A percentile compares a stretch with the other conserved stretches of the same genome.
These are phyloP conservation scores for Paradisaea rubra DNA, from an alignment of 2,113 vertebrate genomes.

Conservation along the genomic window DNA sequence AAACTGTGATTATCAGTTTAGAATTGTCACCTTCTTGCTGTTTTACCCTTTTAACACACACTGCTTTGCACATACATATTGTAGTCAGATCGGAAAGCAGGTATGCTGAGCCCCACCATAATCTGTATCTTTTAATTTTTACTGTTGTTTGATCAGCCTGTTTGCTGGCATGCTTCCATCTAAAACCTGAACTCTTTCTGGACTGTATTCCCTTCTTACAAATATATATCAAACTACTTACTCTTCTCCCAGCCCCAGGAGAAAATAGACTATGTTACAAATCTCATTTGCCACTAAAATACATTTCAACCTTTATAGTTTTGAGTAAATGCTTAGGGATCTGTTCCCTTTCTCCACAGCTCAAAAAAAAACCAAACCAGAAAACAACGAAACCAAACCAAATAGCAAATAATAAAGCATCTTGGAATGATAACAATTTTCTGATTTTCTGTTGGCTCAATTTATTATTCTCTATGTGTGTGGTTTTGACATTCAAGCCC, in stretches of 20 bases:
- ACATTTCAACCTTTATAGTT: not conserved
- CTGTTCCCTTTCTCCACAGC: not conserved
- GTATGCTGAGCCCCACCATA: not conserved
- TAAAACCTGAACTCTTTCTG: not conserved
- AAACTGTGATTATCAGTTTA: not conserved
- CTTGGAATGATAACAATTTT: not conserved
- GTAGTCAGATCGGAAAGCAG: not conserved
- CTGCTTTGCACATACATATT: rapidly evolving
- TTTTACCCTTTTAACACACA: not conserved
- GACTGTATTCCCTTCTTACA: not conserved
- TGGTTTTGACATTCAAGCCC: not conserved
- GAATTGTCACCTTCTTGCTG: not conserved
- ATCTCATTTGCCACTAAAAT: not conserved
- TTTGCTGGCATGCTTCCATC: not conserved
- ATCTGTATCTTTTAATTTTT: not conserved
- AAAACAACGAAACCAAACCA: not conserved
- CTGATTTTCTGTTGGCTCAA: not conserved
- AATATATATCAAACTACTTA: not conserved
- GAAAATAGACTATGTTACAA: not conserved
- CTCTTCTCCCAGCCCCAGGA: not conserved
- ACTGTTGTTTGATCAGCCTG: not conserved
- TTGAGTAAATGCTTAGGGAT: not conserved
- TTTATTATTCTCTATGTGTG: not conserved
- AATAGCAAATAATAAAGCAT: not conserved
- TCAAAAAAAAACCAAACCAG: not conserved